Evolutionary conservation across 2,888 invertebrate genomes (phyloP).

Genomic region (Erpobdella octoculata): DNA sequence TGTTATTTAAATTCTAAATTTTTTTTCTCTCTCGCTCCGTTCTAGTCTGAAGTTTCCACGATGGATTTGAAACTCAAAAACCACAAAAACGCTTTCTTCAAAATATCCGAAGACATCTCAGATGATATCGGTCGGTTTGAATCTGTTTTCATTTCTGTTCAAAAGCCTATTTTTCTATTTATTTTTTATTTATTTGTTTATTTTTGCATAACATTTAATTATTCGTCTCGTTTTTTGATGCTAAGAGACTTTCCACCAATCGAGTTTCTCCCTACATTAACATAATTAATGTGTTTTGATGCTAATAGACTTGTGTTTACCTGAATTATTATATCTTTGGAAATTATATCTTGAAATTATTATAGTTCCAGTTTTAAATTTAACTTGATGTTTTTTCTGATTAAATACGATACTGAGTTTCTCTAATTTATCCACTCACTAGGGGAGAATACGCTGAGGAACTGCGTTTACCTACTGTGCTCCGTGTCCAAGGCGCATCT

Average conservation of each 20-base stretch:
- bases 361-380: too few relatives aligned
- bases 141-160: too few relatives aligned
- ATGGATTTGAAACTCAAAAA: slow-evolving; percentile 5
- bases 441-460: not conserved
- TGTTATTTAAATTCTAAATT: not conserved
- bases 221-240: too few relatives aligned
- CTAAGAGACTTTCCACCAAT: too few relatives aligned
- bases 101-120: not conserved
- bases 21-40: too few relatives aligned
- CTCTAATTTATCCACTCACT: not conserved
- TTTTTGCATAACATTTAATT: too few relatives aligned
- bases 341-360: too few relatives aligned
- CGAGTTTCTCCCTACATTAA: too few relatives aligned
- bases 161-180: too few relatives aligned
- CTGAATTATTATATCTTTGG: not conserved
- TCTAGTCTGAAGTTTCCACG: slow-evolving; percentile 10
- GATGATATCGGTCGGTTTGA: not conserved
- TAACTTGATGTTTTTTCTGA: not conserved
- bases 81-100: not conserved
- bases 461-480: slow-evolving; percentile 9
- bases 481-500: slow-evolving; percentile 16
- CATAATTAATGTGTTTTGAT: too few relatives aligned
- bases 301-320: too few relatives aligned
- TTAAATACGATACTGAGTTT: not conserved
- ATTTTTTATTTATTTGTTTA: too few relatives aligned